Evolutionary conservation across 53 echinoderm and acorn worm genomes (phyloP), one percentile per base, ranked within the genome.

Genomic region (Astropecten irregularis): DNA sequence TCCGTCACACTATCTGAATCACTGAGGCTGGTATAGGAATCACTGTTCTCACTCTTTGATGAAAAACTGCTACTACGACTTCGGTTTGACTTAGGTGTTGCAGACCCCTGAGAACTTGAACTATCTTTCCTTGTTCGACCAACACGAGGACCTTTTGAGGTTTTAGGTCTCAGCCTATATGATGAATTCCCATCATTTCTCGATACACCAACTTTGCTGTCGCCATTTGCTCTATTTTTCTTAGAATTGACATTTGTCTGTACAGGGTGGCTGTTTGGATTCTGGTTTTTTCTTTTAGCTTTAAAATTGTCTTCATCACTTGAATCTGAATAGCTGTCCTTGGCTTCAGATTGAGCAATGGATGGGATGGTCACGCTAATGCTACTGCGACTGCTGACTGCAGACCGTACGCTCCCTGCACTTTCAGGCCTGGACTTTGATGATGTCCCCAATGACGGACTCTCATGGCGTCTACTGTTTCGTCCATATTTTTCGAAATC

Each of bases 291-390:
- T 10, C 29, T 9, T 23, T 11, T 40, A 25, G 62, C 67, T 27
- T 35, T 21, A 9, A 66, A 4, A 25, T 58, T 25, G 7, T 89
- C 89, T 27, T 72, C 76, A 50, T 93, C 90, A 85, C 85, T 85
- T 16, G 79, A 84, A 35, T 83, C 86, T 66, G 74, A 84, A 40
- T 88, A 81, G 30, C 61, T 85, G 5, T 63, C 64, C n/a, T 87
- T 77, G 19, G 40, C 40, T 46, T 71, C 92, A 19, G 79, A 60
- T 29, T 82, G 69, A 40, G 71, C 64, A 40, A 87, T 89, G 9
- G 89, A 88, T 29, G 95, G 95, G 30, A 95, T 83, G 65, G 88
- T 88, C 0, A 95, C 90, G 53, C 95, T 95, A 32, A 91, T 85
- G 60, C 92, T 95, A 40, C 90, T 95, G 21, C 95, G 90, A 40